These are phyloP conservation scores for Mesorhabditis sp. DNA, from an alignment of 2,888 invertebrate species.

Conservation along the genomic window DNA sequence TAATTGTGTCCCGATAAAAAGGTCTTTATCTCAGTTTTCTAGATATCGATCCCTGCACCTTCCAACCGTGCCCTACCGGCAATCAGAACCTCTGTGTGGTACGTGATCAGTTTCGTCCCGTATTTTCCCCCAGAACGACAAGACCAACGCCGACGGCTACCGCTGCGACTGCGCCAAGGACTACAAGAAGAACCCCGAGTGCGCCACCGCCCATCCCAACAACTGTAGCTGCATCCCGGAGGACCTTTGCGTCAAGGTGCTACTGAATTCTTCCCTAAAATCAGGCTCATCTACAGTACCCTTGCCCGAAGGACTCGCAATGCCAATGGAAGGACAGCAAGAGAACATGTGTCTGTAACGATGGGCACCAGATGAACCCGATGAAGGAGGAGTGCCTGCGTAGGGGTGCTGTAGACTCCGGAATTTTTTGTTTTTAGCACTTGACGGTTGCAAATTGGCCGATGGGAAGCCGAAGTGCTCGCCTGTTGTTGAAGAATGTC, in stretches of 20 bases:
- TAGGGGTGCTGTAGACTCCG: background rate
- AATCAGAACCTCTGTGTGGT: background rate
- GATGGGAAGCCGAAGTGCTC: background rate
- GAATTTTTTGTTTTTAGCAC: background rate
- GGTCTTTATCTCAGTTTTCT: too few relatives aligned
- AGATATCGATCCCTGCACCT: background rate
- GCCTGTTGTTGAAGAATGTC: background rate
- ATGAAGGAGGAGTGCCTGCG: constrained; percentile 5
- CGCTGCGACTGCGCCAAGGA: constrained; percentile 5
- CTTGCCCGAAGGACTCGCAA: background rate
- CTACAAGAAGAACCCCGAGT: constrained; percentile 3
- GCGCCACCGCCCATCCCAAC: background rate
- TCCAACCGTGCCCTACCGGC: background rate
- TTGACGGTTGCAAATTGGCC: background rate
- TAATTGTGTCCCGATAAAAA: too few relatives aligned
- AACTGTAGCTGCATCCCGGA: background rate
- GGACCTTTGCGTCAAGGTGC: background rate
- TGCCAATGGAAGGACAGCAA: constrained; percentile 6
- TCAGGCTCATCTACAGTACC: background rate
- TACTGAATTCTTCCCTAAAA: background rate
- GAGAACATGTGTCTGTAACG: background rate
- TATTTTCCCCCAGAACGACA: background rate
- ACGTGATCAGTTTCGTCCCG: background rate
- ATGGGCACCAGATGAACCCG: background rate
- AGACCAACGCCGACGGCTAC: background rate